Base-by-base conservation (phyloP, 2,797 vertebrate species). In the Muraenolepis orangiensis region DNA sequence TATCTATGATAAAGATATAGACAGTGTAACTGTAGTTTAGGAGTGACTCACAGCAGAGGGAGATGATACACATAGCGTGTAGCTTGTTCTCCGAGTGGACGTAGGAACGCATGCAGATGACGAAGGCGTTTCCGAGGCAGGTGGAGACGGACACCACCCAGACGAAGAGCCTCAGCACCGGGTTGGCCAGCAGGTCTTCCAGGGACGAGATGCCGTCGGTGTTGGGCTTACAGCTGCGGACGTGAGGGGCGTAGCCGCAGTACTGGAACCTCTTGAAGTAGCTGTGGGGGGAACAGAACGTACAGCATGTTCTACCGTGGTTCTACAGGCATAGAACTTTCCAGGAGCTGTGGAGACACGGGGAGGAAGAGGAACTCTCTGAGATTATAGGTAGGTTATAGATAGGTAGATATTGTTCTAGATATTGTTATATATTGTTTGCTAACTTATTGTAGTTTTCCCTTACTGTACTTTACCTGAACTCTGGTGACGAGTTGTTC, bases 251-350 rank as follows among this genome's bases (percentile, higher is more conserved):
- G 3, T 98, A 98, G 6, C 96, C 96, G 66, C 97, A 99, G 84
- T 99, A 99, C 87, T 99, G 97, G 92, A 99, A 98, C 85, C 96
- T 98, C 93, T 97, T 99, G 85, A 99, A 99, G 85, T 99, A 99
- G 87, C 97, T 98, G 81, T 5, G 23, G 51, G 36, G 38, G 42
- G 4, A 26, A 16, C 8, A 70, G 20, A 0, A 34, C 66, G 34
- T 32, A 2, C 12, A 51, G 3, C n/a, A n/a, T n/a, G n/a, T n/a
- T n/a, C n/a, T n/a, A n/a, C n/a, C n/a, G n/a, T n/a, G n/a, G n/a
- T n/a, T n/a, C n/a, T n/a, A n/a, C n/a, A n/a, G n/a, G n/a, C n/a
- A n/a, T n/a, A n/a, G n/a, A n/a, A n/a, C n/a, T n/a, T n/a, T n/a
- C n/a, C n/a, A n/a, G n/a, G n/a, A n/a, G n/a, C n/a, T n/a, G n/a